Conservation (phyloP, 2,113 vertebrate genomes). For the Oryctolagus cuniculus region mOryCun1.1 NC_091434.1:171076001-171076500, state of each 20-base stretch:
- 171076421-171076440: no score
- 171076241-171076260: neutral
- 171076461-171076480: neutral
- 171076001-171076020: no score
- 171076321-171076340: neutral
- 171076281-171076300: neutral
- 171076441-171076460: neutral
- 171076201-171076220: neutral
- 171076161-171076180: neutral
- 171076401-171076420: neutral
- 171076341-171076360: neutral
- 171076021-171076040: no score
- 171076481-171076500: neutral
- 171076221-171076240: neutral
- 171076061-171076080: neutral
- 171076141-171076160: neutral
- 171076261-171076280: neutral
- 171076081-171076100: no score
- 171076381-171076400: neutral
- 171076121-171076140: fast-evolving
- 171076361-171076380: neutral
- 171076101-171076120: neutral
- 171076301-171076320: neutral
- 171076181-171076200: neutral
- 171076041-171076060: no score